Base-by-base conservation (phyloP, 2,113 vertebrate genomes). In the Anarrhichthys ocellatus region DNA sequence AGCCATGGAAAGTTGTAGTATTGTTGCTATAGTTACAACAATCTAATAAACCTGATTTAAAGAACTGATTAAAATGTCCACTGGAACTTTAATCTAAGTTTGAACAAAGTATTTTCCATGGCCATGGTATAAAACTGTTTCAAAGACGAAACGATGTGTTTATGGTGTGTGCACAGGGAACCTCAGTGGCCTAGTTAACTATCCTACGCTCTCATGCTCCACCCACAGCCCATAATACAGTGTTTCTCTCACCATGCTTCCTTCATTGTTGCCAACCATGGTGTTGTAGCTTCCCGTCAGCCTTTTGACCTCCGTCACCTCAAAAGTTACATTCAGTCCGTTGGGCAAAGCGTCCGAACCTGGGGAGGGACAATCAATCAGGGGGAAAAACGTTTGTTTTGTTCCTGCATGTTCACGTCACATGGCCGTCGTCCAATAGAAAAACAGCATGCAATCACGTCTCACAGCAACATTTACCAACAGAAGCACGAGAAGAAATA, bases 231-330 rank as follows among this genome's bases (percentile, higher is more conserved):
- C 29, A 2, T 36, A 29, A 15, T 10, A 59, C 1, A 50, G 34
- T 79, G 36, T 42, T 42, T 6, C 6, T 80, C 95, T 91, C 94
- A 99, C 98, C 98, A 99, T 99, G 74, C 98, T 99, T 84, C 98
- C 98, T 93, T 99, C 98, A 0, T 99, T 99, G 94, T 99, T 99
- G 72, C 98, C 98, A 24, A 99, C 98, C 97, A 99, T 98, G 18
- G 98, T 99, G 93, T 99, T 99, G 82, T 99, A 99, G 81, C 97
- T 99, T 78, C 98, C 98, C 0, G 98, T 98, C 56, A 99, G 73
- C 52, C 97, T 94, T 91, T 97, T 95, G n/a, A 99, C 42, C 63
- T 99, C 98, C 0, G 95, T 96, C 46, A 99, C 98, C 72, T 99
- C 97, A 82, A 99, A 99, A 0, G 95, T 99, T 9, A 99, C 96